A percentile compares a stretch with the other conserved stretches of the same genome.
These are phyloP conservation scores for Kryphioiulus occultus DNA, from an alignment of 2,888 invertebrate genomes.

Conservation along the genomic window DNA sequence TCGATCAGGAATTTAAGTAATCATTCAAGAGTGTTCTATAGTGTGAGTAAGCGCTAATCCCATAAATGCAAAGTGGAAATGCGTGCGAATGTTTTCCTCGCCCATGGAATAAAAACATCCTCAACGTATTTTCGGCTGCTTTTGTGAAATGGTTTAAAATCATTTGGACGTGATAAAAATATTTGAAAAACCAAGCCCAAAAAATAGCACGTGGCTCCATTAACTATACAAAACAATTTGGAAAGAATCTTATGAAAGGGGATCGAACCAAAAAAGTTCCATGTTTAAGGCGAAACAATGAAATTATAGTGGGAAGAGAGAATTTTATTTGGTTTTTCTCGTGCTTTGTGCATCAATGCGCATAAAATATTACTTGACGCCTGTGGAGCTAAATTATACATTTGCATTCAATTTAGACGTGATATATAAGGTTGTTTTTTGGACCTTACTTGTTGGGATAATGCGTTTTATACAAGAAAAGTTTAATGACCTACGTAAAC, in stretches of 20 bases:
- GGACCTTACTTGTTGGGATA: background rate
- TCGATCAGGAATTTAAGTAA: background rate
- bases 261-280: background rate
- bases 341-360: background rate
- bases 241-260: background rate
- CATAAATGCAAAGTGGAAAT: background rate
- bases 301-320: slow-evolving; percentile 16
- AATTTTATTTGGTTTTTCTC: background rate
- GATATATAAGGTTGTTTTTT: background rate
- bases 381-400: background rate
- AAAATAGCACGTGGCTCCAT: background rate
- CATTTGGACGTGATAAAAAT: background rate
- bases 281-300: background rate
- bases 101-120: too few species aligned
- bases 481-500: slow-evolving; percentile 28
- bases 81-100: background rate
- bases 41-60: background rate
- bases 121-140: background rate
- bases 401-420: background rate
- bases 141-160: background rate
- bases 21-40: background rate
- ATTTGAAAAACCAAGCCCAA: background rate
- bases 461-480: background rate
- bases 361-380: background rate
- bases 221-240: background rate